phyloP scores from a whole-genome alignment of 2,888 invertebrate genomes.

The Morinoia aosen region DNA sequence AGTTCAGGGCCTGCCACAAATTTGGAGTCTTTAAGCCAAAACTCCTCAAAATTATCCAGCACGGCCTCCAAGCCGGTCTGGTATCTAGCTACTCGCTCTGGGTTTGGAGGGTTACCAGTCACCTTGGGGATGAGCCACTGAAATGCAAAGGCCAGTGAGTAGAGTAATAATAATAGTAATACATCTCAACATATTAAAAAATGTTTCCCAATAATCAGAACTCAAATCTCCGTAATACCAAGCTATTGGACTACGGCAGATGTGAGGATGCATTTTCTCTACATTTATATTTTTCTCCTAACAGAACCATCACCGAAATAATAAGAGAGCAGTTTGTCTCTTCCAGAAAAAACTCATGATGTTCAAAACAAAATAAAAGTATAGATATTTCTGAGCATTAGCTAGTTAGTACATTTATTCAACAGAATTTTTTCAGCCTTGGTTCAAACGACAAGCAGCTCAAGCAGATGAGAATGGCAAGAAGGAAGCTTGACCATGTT shows the following conservation, averaged over 20 bases:
- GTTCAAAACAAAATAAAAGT: background rate
- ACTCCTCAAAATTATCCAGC: constrained; percentile 73
- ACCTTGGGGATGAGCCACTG: constrained; percentile 73
- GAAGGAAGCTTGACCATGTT: background rate
- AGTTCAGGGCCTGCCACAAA: constrained; percentile 78
- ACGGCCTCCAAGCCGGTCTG: constrained; percentile 75
- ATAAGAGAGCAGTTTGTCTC: too few relatives aligned
- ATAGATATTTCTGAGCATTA: too few relatives aligned
- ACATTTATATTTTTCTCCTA: too few relatives aligned
- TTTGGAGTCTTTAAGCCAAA: constrained; percentile 70
- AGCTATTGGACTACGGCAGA: background rate
- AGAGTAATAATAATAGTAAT: background rate
- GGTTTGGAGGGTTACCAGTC: constrained; percentile 73
- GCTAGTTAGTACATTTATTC: too few relatives aligned
- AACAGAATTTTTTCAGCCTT: background rate
- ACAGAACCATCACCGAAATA: too few relatives aligned
- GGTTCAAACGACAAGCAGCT: background rate
- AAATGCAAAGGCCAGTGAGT: background rate
- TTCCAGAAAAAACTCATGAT: background rate
- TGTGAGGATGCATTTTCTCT: background rate
- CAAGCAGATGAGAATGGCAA: background rate
- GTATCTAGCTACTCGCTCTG: constrained; percentile 72
- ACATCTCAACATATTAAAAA: background rate
- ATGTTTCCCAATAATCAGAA: background rate
- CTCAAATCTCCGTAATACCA: background rate